A percentile compares a stretch with the other conserved stretches of the same genome.
Conservation (phyloP, 2,888 invertebrate species). For the Listrodromus nycthemerus region DNA sequence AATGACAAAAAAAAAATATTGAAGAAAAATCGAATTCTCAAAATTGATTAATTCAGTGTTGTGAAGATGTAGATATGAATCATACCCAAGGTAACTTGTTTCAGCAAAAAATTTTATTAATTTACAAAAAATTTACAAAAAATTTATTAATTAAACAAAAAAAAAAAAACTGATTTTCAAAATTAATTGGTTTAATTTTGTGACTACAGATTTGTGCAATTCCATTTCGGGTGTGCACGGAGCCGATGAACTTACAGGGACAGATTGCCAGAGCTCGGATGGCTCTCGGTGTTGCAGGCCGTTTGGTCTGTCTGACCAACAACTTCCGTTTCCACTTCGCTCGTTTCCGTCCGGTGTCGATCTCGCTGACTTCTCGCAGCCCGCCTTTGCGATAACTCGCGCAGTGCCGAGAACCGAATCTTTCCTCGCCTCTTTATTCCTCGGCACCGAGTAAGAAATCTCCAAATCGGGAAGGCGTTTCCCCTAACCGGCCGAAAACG, state of each 20-base stretch:
- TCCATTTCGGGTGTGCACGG: neutral
- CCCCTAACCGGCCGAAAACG: conserved; percentile 35
- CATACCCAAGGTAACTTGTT: neutral
- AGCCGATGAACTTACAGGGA: neutral
- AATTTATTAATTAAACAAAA: neutral
- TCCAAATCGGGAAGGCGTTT: conserved; percentile 5
- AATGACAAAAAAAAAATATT: neutral
- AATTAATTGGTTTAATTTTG: neutral
- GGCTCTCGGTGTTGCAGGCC: conserved; percentile 17
- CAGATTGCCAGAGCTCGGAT: neutral
- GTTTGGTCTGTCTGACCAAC: conserved; percentile 43
- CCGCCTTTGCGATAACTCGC: conserved; percentile 52
- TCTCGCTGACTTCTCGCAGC: conserved; percentile 42
- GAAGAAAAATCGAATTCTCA: neutral
- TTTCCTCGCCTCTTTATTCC: conserved; percentile 22
- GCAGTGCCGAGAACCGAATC: conserved; percentile 58
- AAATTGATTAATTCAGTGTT: neutral
- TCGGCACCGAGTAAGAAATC: conserved; percentile 44
- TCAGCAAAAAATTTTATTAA: neutral
- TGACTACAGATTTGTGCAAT: neutral
- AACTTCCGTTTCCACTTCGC: conserved; percentile 66
- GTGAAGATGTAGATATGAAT: neutral
- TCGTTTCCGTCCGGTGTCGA: conserved; percentile 56
- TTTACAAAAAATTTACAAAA: neutral
- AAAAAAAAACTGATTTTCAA: neutral